Evolutionary conservation across 37 sponge, comb jelly and placozoan species (phyloP), one percentile per base, ranked within the genome.

Genomic region (Tethya wilhelma): DNA sequence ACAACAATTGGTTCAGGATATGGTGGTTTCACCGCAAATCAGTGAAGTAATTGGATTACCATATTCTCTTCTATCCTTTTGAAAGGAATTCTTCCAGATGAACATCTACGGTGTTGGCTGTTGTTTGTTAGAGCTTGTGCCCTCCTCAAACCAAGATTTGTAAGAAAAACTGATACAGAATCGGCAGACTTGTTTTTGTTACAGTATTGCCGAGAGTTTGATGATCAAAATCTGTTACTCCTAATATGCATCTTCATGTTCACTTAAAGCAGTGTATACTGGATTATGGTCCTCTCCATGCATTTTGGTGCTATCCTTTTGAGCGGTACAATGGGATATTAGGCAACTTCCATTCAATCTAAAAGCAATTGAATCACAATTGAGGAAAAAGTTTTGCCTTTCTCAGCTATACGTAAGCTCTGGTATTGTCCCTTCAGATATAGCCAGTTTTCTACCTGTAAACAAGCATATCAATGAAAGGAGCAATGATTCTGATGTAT

Each of bases 1-100:
- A 33, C 44, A 28, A 90, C 70, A 9, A 85, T 90, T 23, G 38
- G 64, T 2, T 84, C 77, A n/a, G 66, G 71, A 22, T 85, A 64
- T 68, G 64, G 72, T 59, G 86, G 86, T 3, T 90, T 90, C 40
- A 90, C 59, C 26, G 90, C 90, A 38, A 68, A 78, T 49, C 86
- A 90, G 70, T 90, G 90, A 86, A 53, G 55, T 11, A 84, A 41
- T 25, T 90, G 86, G 86, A 90, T 65, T 26, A 69, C 66, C 38
- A 65, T 90, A 25, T 84, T 80, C 62, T 90, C 90, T 43, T 72
- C 86, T 17, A 39, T 85, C 41, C 41, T 75, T 8, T n/a, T 90
- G n/a, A 71, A 84, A 57, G 57, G 59, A 0, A 80, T 90, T 34
- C 55, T 90, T 1, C 85, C 85, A 31, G 7, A 55, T 44, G 44